Percentiles rank a stretch among this genome's conserved stretches.
phyloP scores from a whole-genome alignment of 2,888 invertebrate genomes.

The Euplexia lucipara region DNA sequence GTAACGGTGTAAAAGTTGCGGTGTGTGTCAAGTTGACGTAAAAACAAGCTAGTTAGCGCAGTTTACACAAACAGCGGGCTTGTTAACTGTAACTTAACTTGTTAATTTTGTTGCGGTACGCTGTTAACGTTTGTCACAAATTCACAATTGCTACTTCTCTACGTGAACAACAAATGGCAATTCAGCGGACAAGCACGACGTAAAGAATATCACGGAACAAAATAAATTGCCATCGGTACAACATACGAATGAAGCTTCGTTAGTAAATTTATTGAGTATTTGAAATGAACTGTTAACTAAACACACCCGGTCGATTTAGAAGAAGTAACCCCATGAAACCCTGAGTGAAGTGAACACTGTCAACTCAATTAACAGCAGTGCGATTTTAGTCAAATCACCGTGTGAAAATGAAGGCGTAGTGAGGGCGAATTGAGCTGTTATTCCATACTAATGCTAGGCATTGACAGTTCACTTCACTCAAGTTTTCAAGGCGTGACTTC shows the following conservation, averaged over 20 bases:
- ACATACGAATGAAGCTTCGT: slow-evolving; percentile 53
- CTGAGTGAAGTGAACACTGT: too few species aligned
- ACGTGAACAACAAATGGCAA: slow-evolving; percentile 66
- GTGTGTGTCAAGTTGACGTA: slow-evolving; percentile 70
- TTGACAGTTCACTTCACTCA: too few species aligned
- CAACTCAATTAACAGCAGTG: too few species aligned
- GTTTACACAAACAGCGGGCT: slow-evolving; percentile 86
- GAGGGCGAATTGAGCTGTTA: too few species aligned
- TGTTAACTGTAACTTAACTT: slow-evolving; percentile 88
- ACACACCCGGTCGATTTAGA: too few species aligned
- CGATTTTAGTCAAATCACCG: too few species aligned
- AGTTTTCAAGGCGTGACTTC: too few species aligned
- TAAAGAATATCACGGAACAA: slow-evolving; percentile 49
- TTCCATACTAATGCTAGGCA: too few species aligned
- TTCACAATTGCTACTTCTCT: slow-evolving; percentile 78
- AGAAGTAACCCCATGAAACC: too few species aligned
- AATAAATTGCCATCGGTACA: slow-evolving; percentile 53
- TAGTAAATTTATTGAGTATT: slow-evolving; percentile 55
- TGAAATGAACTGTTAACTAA: slow-evolving; percentile 38
- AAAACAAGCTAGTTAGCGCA: slow-evolving; percentile 86
- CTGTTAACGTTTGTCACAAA: slow-evolving; percentile 81
- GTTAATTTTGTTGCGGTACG: slow-evolving; percentile 84
- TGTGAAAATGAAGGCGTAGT: too few species aligned
- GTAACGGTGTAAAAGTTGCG: slow-evolving; percentile 67
- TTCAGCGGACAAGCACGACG: slow-evolving; percentile 43